Conservation (phyloP, 2,797 vertebrate species). For the Geotrypetes seraphini region DNA sequence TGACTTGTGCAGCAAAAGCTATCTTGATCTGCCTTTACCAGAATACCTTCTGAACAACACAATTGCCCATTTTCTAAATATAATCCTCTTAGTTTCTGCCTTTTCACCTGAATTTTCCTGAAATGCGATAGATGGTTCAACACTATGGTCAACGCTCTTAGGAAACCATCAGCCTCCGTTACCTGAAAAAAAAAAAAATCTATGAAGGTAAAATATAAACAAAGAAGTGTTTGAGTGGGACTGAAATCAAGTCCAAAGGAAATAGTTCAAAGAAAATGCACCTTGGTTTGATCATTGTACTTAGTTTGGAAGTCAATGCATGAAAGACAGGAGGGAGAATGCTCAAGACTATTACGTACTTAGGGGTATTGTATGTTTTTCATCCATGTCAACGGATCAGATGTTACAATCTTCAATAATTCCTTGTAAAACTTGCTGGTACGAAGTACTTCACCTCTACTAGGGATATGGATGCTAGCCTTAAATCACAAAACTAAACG, state of each 20-base stretch:
- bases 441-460: too few relatives aligned
- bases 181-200: rapidly evolving
- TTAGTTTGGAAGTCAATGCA: background rate
- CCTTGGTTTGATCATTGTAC: rapidly evolving
- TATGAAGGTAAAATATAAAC: background rate
- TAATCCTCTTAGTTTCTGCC: background rate
- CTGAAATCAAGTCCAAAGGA: background rate
- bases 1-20: too few relatives aligned
- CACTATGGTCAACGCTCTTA: constrained; percentile 54
- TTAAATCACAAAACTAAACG: too few relatives aligned
- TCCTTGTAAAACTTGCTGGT: too few relatives aligned
- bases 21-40: background rate
- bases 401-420: too few relatives aligned
- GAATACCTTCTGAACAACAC: background rate
- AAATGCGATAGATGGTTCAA: constrained; percentile 33
- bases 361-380: too few relatives aligned
- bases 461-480: too few relatives aligned
- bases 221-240: background rate
- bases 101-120: background rate
- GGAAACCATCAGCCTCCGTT: background rate
- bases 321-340: background rate
- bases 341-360: too few relatives aligned
- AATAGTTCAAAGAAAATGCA: rapidly evolving
- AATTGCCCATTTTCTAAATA: rapidly evolving
- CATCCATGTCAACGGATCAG: too few relatives aligned